Evolutionary conservation across 1,140 invertebrate genomes (phyloP), one percentile per base, ranked within the genome.

Genomic region (Atta texana): DNA sequence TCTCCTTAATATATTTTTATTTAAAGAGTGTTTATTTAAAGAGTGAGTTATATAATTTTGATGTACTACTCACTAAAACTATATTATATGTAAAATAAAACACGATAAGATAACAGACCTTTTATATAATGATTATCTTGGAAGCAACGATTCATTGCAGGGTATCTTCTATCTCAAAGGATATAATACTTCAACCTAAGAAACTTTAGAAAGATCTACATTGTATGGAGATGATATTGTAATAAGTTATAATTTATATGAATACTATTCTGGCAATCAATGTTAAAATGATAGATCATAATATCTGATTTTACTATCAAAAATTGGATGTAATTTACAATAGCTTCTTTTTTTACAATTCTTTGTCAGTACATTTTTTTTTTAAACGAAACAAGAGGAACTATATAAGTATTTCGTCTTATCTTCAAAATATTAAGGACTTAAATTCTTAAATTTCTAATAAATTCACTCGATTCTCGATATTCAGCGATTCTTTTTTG

Each of bases 321-420:
- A 66, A 90, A 92, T 92, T 89, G 88, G 91, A 91, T 90, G 88
- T 92, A 92, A 94, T 94, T 94, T 94, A 94, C 86, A 91, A 92
- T 90, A 75, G 84, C 31, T 85, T 88, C 80, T 91, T 90, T 91
- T 90, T 69, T 21, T 44, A 34, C 14, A 82, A 69, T 55, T 39
- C 14, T 12, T 57, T 51, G 12, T 31, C 24, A 18, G 14, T 16
- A 31, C 18, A 59, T 31, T 81, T 57, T 31, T 31, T 34, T 7
- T 49, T 21, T 18, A 74, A 34, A 4, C 44, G 44, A 34, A 72
- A 77, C 53, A 81, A 55, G 21, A 68, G 3, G 63, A 21, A 84
- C 68, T 86, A 74, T 87, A n/a, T n/a, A n/a, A 87, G 86, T 80
- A 89, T 91, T 90, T 87, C 68, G 51, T 85, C 78, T 82, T 71